These are phyloP conservation scores for Suillia variegata DNA, from an alignment of 2,888 invertebrate species.

Conservation along the genomic window DNA sequence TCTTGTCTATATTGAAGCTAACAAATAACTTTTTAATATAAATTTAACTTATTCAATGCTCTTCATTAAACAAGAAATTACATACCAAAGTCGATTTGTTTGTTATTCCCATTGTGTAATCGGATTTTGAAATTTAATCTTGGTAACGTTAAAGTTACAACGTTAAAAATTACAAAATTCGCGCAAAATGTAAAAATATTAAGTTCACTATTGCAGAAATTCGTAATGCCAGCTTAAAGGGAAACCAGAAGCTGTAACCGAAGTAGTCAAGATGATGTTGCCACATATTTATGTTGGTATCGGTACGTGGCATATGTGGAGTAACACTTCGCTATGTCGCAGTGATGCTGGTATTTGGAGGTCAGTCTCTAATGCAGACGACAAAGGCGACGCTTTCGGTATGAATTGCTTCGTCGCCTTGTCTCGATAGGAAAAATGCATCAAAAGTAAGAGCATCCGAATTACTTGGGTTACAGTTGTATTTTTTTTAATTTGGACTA, in stretches of 20 bases:
- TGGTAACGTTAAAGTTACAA: background rate
- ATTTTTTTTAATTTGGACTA: background rate
- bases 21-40: no score
- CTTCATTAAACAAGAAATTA: no score
- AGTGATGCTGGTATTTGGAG: no score
- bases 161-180: background rate
- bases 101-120: background rate
- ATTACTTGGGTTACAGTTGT: background rate
- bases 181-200: slow-evolving; percentile 40
- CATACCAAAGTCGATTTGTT: background rate
- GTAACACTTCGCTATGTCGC: background rate
- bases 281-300: no score
- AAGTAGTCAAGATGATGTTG: background rate
- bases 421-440: background rate
- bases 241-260: background rate
- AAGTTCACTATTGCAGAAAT: slow-evolving; percentile 47
- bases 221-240: background rate
- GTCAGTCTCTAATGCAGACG: slow-evolving; percentile 5
- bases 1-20: no score
- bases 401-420: no score
- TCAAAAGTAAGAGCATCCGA: background rate
- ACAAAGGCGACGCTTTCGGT: background rate
- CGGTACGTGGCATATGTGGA: background rate
- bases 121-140: slow-evolving; percentile 4
- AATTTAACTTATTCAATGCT: no score